Percentiles rank a stretch among this genome's conserved stretches.
Conservation (phyloP, 1,140 invertebrate species). For the Drosophila tropicalis region DNA sequence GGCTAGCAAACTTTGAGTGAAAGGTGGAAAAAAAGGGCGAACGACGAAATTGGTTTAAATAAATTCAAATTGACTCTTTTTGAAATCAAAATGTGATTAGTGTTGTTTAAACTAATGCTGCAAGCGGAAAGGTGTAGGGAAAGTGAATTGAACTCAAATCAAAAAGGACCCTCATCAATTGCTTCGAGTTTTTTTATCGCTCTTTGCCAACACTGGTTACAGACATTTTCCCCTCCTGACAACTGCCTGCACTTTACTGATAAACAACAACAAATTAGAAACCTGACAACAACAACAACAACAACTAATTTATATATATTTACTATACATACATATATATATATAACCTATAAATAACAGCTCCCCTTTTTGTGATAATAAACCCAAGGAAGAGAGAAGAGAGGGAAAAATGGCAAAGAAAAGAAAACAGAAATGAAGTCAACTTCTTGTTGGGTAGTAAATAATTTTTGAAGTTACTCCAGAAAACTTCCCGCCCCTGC, state of each 20-base stretch:
- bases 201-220: background rate
- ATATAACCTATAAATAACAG: conserved; percentile 69
- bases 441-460: conserved; percentile 71
- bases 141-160: too few relatives aligned
- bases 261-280: conserved; percentile 74
- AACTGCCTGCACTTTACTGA: conserved; percentile 65
- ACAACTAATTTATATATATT: conserved; percentile 14
- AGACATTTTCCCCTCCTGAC: background rate
- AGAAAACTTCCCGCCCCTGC: conserved; percentile 8
- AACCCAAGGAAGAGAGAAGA: conserved; percentile 16
- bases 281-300: conserved; percentile 32
- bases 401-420: conserved; percentile 8
- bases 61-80: background rate
- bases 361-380: conserved; percentile 62
- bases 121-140: too few relatives aligned
- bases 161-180: background rate
- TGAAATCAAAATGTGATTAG: too few relatives aligned
- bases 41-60: background rate
- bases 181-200: background rate
- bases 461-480: conserved; percentile 70
- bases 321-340: conserved; percentile 26
- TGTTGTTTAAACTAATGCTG: too few relatives aligned
- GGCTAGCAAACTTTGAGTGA: background rate
- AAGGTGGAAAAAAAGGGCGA: background rate
- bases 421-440: conserved; percentile 73